Evolutionary conservation across 2,113 vertebrate species (phyloP), one percentile per base, ranked within the genome.

Genomic region (Aegithalos caudatus): DNA sequence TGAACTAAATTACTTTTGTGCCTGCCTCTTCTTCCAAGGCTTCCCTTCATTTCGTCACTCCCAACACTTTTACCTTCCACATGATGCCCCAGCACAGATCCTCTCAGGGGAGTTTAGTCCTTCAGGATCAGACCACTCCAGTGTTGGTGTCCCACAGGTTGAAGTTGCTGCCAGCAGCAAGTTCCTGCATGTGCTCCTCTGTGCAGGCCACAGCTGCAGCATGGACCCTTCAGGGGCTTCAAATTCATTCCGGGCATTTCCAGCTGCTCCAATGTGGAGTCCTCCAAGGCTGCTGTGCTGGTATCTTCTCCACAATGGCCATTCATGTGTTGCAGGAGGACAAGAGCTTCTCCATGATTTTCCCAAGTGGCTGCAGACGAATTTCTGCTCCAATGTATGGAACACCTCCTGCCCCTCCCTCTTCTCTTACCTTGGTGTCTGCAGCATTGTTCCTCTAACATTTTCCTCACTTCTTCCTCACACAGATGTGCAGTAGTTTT

Each of bases 71-170:
- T 72, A 40, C 13, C 10, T 67, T 44, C 24, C 19, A 54, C 19
- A 54, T 12, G 3, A 3, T 78, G 15, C 4, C 13, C 11, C 33
- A 54, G 64, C 12, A 66, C 18, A 38, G 28, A 45, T 61, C 21
- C 2, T 58, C 16, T 33, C 29, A 19, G 9, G 9, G 21, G 6
- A 50, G 4, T 72, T 20, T 9, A 50, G 27, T 31, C 8, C 23
- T 81, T 88, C 35, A 73, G 47, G 15, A 85, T 23, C 13, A 51
- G 37, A 42, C 2, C 33, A 6, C 12, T 56, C 18, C 45, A 42
- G 8, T 10, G 5, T 7, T 12, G 5, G 25, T 54, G 8, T 6
- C 7, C 9, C 0, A 0, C 5, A 54, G 38, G 14, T 11, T 90
- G 53, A 60, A 44, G 11, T 16, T 85, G 16, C 67, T 81, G 25